Base-by-base conservation (phyloP, 1,140 invertebrate species). In the Nylanderia fulva region DNA sequence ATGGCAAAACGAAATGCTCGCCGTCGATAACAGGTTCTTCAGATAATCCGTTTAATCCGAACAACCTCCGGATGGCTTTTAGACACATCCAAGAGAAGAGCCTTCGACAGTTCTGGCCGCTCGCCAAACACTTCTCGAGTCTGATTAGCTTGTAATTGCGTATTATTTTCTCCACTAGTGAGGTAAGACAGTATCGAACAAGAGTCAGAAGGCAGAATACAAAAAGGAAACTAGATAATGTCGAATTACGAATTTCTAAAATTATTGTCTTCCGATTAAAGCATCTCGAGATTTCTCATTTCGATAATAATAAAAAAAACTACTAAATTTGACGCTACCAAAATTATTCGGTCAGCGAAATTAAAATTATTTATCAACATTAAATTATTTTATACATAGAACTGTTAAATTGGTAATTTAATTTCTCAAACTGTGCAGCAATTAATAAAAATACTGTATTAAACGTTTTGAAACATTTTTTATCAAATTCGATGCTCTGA, bases 111-210 rank as follows among this genome's bases (percentile, higher is more conserved):
- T 92, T 88, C 75, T 92, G 90, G 91, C 86, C 18, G 54, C 0
- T 18, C 8, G 89, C 91, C 91, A 92, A 86, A 68, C 79, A 84
- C 75, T 86, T 74, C 58, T 63, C 27, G 48, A 86, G 86, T 87
- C 90, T 90, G 91, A 93, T 92, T 90, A 93, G 91, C 87, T 91
- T 84, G 90, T 92, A 92, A 93, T 93, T 92, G 91, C 88, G 90
- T 91, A 91, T 93, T 91, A 86, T 92, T 90, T 88, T 68, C 63
- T 58, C 64, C 27, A 71, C 8, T 60, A 9, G 56, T 33, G 15
- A 80, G 84, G 66, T 85, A 88, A 85, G 80, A 90, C 84, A 42
- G 83, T 42, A 13, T 48, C 18, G 52, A 54, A 60, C 24, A 54
- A 60, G 1, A 52, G 64, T 56, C 18, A 42, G 13, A 29, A 48